Evolutionary conservation across 2,888 invertebrate genomes (phyloP).

Genomic region (Protonemura montana): DNA sequence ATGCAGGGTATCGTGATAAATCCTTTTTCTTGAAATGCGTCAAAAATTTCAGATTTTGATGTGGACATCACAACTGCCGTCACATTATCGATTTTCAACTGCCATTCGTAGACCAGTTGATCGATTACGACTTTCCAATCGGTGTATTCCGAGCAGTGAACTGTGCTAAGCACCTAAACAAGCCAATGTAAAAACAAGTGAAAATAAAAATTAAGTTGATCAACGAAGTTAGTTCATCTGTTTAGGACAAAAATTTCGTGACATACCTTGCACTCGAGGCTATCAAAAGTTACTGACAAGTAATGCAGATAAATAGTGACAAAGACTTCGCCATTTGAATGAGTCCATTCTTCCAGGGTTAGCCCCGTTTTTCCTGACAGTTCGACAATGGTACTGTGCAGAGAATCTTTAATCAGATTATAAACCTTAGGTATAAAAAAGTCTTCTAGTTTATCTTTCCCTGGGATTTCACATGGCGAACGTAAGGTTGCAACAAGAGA

Average conservation of each 20-base stretch:
- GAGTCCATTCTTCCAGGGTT: constrained; percentile 61
- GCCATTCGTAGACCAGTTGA: constrained; percentile 59
- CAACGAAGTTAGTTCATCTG: no score
- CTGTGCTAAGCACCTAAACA: constrained; percentile 56
- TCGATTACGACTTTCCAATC: constrained; percentile 59
- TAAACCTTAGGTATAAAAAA: constrained; percentile 61
- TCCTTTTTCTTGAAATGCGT: constrained; percentile 56
- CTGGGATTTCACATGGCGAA: constrained; percentile 61
- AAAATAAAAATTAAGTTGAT: no score
- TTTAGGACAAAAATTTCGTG: no score
- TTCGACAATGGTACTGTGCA: constrained; percentile 55
- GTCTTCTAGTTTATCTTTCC: constrained; percentile 60
- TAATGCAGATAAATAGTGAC: constrained; percentile 60
- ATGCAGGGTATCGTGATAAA: constrained; percentile 60
- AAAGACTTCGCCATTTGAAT: constrained; percentile 56
- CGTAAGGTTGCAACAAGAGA: constrained; percentile 59
- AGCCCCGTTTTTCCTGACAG: constrained; percentile 57
- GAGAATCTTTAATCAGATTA: constrained; percentile 58
- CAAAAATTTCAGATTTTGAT: constrained; percentile 55
- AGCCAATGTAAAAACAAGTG: no score
- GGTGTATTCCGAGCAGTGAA: constrained; percentile 59
- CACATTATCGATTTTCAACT: constrained; percentile 57
- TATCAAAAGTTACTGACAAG: constrained; percentile 51
- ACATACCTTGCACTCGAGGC: constrained; percentile 48
- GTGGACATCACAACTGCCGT: constrained; percentile 60